phyloP scores from a whole-genome alignment of 2,113 vertebrate species.

The Tetrao urogallus region DNA sequence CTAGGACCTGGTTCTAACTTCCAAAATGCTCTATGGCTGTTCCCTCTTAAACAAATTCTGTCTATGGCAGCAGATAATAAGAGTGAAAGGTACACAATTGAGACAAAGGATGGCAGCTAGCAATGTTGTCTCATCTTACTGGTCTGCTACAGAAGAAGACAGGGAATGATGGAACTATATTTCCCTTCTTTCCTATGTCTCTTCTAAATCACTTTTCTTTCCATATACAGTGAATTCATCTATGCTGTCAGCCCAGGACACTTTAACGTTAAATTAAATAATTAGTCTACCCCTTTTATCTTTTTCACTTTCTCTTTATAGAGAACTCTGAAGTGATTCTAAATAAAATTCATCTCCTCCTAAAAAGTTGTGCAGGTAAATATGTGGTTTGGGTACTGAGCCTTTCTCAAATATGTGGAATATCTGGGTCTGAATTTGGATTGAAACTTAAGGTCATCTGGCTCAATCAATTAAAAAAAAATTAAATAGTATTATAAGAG shows the following conservation, averaged over 20 bases:
- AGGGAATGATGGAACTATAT: accelerated
- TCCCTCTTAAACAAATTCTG: not conserved
- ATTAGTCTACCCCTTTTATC: not conserved
- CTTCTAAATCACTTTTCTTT: not conserved
- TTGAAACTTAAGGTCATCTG: not conserved
- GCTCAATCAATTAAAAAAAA: not conserved
- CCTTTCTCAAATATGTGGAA: not conserved
- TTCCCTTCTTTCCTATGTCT: not conserved
- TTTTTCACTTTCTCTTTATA: not conserved
- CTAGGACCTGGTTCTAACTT: not conserved
- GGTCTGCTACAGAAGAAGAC: not conserved
- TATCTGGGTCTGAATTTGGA: not conserved
- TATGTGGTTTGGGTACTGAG: not conserved
- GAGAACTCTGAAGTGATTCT: not conserved
- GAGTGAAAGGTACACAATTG: not conserved
- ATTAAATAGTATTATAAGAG: not conserved
- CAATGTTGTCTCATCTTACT: not conserved
- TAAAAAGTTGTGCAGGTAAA: not conserved
- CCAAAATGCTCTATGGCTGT: not conserved
- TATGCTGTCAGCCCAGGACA: not conserved
- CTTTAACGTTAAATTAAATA: not conserved
- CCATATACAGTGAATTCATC: not conserved
- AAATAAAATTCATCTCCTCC: not conserved
- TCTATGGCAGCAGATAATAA: not conserved
- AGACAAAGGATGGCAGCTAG: not conserved